Base-by-base conservation (phyloP, 2,797 vertebrate genomes). In the Esox masquinongy region DNA sequence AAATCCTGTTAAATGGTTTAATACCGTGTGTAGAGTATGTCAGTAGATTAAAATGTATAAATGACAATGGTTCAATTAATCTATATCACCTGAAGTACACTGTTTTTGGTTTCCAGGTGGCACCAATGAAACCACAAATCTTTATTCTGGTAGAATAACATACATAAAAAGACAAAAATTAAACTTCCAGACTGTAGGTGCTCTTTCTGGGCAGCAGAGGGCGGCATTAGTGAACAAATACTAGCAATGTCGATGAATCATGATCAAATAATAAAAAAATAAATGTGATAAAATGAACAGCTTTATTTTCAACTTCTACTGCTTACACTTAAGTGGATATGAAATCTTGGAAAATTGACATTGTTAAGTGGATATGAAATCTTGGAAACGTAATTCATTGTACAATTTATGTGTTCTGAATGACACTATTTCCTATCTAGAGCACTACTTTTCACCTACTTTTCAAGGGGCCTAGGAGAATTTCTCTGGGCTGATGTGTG, bases 181-280 rank as follows among this genome's bases (percentile, higher is more conserved):
- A 47, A 66, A 51, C 17, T 17, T 15, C 14, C 12, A 9, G 53
- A 26, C 49, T 31, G 49, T 51, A 26, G 70, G 8, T 82, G 74
- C 68, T 22, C 19, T 11, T 15, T 86, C 77, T 87, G 75, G 85
- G 88, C 92, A 91, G 90, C 88, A 93, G 92, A 87, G 90, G 92
- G 92, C 88, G 85, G 86, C 83, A 89, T 85, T 72, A 85, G 87
- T 82, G 83, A 86, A 68, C 80, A 61, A 59, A 79, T 81, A 82
- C 72, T 43, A 61, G 8, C n/a, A 5, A 24, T 61, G 8, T 24
- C 22, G 24, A 61, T 8, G 1, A 61, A 24, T 61, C 22, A 14
- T 26, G 56, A 61, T 61, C n/a, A 22, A 17, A 12, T 61, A 61
- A 11, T 61, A 61, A 11, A 9, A 14, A 3, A 22, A 61, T 11